phyloP scores from a whole-genome alignment of 2,797 vertebrate genomes.

The Gymnoscopelus microlampas region DNA sequence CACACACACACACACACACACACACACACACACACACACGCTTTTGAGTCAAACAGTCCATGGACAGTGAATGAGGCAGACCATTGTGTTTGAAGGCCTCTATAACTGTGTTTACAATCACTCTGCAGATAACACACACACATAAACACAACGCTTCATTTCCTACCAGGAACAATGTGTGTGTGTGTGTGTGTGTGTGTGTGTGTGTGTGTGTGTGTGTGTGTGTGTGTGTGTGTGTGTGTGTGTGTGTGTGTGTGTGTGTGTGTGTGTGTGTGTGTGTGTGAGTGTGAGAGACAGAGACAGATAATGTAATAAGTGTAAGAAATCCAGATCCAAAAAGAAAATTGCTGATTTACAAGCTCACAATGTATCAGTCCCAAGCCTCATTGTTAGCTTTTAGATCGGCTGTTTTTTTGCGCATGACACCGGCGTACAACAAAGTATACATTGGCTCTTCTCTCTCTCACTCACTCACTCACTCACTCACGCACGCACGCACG shows the following conservation, averaged over 20 bases:
- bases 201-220: slow-evolving; percentile 26
- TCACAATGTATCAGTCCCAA: too few species aligned
- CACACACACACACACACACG: slow-evolving; percentile 11
- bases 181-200: slow-evolving; percentile 29
- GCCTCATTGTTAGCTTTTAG: too few species aligned
- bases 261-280: background rate
- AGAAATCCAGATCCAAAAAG: too few species aligned
- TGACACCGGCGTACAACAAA: too few species aligned
- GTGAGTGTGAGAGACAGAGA: background rate
- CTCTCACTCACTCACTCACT: background rate
- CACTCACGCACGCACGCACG: background rate
- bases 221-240: slow-evolving; percentile 6
- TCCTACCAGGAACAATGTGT: slow-evolving; percentile 69
- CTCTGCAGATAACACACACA: slow-evolving; percentile 63
- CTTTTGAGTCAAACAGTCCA: slow-evolving; percentile 45
- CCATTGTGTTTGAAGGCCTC: slow-evolving; percentile 67
- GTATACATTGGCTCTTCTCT: too few species aligned
- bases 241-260: slow-evolving; percentile 5
- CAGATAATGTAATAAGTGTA: too few species aligned
- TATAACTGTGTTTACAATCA: slow-evolving; percentile 58
- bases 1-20: background rate
- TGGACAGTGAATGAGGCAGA: slow-evolving; percentile 44
- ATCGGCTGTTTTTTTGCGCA: too few species aligned
- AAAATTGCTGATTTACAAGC: background rate
- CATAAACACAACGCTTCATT: slow-evolving; percentile 58